Evolutionary conservation across 2,888 invertebrate genomes (phyloP).

Genomic region (Carcina quercana): DNA sequence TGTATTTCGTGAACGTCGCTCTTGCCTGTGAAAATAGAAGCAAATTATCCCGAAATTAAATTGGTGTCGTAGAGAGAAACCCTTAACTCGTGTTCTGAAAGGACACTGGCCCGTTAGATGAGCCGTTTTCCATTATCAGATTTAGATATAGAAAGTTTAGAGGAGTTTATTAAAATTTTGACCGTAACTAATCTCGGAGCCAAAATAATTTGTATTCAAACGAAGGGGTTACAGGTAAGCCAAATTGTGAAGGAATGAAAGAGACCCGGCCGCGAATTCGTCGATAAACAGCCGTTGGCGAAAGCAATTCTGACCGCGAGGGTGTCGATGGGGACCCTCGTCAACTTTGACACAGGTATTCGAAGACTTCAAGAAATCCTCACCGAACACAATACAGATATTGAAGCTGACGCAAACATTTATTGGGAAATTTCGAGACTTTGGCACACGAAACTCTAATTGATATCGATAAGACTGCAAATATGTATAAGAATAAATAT

Average conservation of each 20-base stretch:
- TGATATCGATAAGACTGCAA: neutral
- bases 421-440: no score
- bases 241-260: slow-evolving; percentile 22
- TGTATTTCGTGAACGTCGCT: slow-evolving; percentile 21
- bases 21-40: slow-evolving; percentile 8
- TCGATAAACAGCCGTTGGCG: slow-evolving; percentile 33
- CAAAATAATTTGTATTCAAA: slow-evolving; percentile 4
- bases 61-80: no score
- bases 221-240: slow-evolving; percentile 4
- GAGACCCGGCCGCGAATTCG: slow-evolving; percentile 35
- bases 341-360: slow-evolving; percentile 45
- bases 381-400: slow-evolving; percentile 5
- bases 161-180: slow-evolving; percentile 3
- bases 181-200: slow-evolving; percentile 2
- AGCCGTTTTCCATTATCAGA: no score
- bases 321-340: slow-evolving; percentile 35
- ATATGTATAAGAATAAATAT: no score
- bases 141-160: no score
- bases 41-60: slow-evolving; percentile 2
- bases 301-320: slow-evolving; percentile 37
- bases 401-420: slow-evolving; percentile 8
- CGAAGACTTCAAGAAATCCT: slow-evolving; percentile 21
- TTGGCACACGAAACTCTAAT: no score
- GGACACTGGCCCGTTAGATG: no score
- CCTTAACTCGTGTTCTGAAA: no score